Evolutionary conservation across 2,797 vertebrate genomes (phyloP), one percentile per base, ranked within the genome.

Genomic region (Atherinosoma microstoma): DNA sequence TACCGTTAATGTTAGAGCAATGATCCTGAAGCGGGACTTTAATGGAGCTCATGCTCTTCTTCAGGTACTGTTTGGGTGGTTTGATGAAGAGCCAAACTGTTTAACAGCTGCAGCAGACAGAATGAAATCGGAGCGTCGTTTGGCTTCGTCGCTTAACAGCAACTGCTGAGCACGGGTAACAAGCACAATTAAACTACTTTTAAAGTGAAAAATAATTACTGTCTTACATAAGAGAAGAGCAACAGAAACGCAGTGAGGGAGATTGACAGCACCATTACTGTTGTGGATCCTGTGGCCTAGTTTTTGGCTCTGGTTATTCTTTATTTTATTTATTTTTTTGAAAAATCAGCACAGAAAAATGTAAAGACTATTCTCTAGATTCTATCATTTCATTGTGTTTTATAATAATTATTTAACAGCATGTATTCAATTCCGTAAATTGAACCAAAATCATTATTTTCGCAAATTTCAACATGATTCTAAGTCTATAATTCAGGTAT

Each of bases 1-100:
- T 69, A 56, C 68, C 10, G 65, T 79, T 78, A 85, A 88, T 87
- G 83, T 67, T 80, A 75, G 74, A 56, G 81, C 66, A 30, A 74
- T 30, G 5, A 71, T 64, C 64, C 62, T 9, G 68, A 86, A 80
- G 66, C 62, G n/a, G 40, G 4, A 63, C 34, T 35, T 60, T 85
- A 85, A 79, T 85, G 73, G 80, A 68, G 81, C 76, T 61, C 49
- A 0, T n/a, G 18, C 60, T 67, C 66, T 22, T 58, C 64, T 8
- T 64, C 76, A 47, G 83, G 63, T 59, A 35, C 64, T 13, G 58
- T 45, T 45, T 20, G 34, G 62, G 36, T 27, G 40, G 34, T 5
- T 54, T 6, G 1, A 56, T 16, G 10, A 67, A 5, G 59, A 80
- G 58, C 36, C 18, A 7, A 68, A 62, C 2, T 22, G 18, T 59